These are phyloP conservation scores for Nomada fucata DNA, from an alignment of 2,888 invertebrate species.

Conservation along the genomic window DNA sequence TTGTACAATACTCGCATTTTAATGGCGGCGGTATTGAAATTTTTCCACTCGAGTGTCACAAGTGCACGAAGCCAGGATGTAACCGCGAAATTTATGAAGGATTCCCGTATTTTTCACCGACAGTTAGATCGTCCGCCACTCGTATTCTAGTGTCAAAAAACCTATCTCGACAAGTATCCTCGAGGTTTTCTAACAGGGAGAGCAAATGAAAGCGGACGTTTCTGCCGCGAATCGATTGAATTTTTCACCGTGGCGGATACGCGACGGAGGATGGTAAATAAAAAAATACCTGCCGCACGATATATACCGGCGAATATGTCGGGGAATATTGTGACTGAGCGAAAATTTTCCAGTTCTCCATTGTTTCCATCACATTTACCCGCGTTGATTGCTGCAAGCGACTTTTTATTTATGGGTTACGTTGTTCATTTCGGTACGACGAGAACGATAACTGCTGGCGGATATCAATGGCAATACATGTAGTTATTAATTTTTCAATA, in stretches of 20 bases:
- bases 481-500: slow-evolving; percentile 22
- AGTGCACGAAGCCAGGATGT: neutral
- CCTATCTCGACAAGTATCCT: slow-evolving; percentile 36
- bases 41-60: neutral
- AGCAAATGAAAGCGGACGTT: slow-evolving; percentile 14
- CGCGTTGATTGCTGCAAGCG: neutral
- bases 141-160: slow-evolving; percentile 12
- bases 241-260: slow-evolving; percentile 2
- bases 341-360: neutral
- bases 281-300: neutral
- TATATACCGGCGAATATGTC: neutral
- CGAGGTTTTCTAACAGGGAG: neutral
- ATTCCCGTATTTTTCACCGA: slow-evolving; percentile 8
- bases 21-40: neutral
- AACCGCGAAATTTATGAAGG: slow-evolving; percentile 12
- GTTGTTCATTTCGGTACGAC: too few species aligned
- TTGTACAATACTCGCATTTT: neutral
- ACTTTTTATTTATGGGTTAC: neutral
- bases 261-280: neutral
- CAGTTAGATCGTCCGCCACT: slow-evolving; percentile 9
- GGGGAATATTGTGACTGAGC: neutral
- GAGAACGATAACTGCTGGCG: neutral
- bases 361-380: neutral
- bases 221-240: slow-evolving; percentile 12
- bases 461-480: neutral